Base-by-base conservation (phyloP, 2,797 vertebrate species). In the Denticeps clupeoides region DNA sequence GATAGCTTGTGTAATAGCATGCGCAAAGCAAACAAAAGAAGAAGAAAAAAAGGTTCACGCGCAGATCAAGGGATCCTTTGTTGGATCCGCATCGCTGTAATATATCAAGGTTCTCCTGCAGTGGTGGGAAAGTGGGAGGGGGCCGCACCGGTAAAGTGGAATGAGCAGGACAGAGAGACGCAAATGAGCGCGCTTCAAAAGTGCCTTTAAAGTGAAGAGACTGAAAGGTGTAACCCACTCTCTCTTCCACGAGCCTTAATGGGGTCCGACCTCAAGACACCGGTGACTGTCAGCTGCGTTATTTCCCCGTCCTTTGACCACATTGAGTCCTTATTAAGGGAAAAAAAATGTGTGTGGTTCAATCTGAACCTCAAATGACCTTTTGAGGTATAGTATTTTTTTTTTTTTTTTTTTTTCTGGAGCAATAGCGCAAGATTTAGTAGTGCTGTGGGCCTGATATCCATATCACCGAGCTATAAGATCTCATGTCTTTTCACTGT, bases 101-200 rank as follows among this genome's bases (percentile, higher is more conserved):
- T 53, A 51, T 53, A 46, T 41, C 32, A 47, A 53, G 24, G 38
- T 38, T 9, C 41, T 47, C 16, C 18, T 27, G 43, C 18, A 44
- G 24, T 19, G 7, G 5, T 11, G n/a, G 9, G 22, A 31, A 51
- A 49, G 40, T 32, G 50, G 31, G n/a, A 15, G n/a, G 8, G 5
- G 7, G 10, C 0, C 33, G 49, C 50, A 42, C 47, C 47, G 45
- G 41, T 45, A n/a, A n/a, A n/a, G n/a, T n/a, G n/a, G 37, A 47
- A 31, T 11, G 27, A 47, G 41, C 35, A 24, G 35, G 46, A 18
- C 26, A 13, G 31, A 18, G n/a, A 22, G 12, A 19, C 8, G 2
- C 18, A 31, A 37, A 49, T 26, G 5, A 49, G 32, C 54, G n/a
- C 21, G 41, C 51, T 59, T 59, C 51, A 53, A 59, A 53, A 35